Base-by-base conservation (phyloP, 2,888 invertebrate species). In the Argynnis bischoffii region DNA sequence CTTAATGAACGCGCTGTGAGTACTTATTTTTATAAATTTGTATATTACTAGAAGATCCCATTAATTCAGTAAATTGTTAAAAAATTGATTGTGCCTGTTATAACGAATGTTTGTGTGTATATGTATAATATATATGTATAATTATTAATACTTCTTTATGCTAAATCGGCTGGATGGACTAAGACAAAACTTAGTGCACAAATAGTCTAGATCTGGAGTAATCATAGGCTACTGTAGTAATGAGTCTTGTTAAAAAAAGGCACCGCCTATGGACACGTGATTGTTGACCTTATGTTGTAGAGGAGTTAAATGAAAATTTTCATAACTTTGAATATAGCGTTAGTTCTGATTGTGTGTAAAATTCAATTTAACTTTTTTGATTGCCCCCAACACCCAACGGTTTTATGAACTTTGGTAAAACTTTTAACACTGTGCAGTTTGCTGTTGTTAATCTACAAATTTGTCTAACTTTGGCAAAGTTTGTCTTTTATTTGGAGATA, bases 1-100 rank as follows among this genome's bases (percentile, higher is more conserved):
- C 89, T 95, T 6, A 95, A 95, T 63, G 95, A 95, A 70, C 79
- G 92, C 56, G 90, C 89, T 68, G 91, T 93, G 67, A 88, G 92
- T 85, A 64, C 35, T 51, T 11, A 13, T 18, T 13, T 18, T 15
- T 6, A n/a, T n/a, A n/a, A n/a, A n/a, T n/a, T n/a, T n/a, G n/a
- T n/a, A n/a, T n/a, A n/a, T n/a, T n/a, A n/a, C n/a, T n/a, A n/a
- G n/a, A n/a, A 21, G 21, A 21, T 21, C 21, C 21, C 3, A 21
- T 21, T 21, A 21, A 21, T 21, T 21, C 21, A 21, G 3, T 21
- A 21, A 21, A 21, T 21, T 21, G 21, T 21, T 21, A 21, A 21
- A 21, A 1, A 21, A 3, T 4, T 21, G 21, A 3, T 21, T 21
- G 21, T 21, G 2, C 21, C 21, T 21, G 4, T 21, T 21, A 21